phyloP scores from a whole-genome alignment of 1,140 invertebrate genomes.

The Stegodyphus dumicola region DNA sequence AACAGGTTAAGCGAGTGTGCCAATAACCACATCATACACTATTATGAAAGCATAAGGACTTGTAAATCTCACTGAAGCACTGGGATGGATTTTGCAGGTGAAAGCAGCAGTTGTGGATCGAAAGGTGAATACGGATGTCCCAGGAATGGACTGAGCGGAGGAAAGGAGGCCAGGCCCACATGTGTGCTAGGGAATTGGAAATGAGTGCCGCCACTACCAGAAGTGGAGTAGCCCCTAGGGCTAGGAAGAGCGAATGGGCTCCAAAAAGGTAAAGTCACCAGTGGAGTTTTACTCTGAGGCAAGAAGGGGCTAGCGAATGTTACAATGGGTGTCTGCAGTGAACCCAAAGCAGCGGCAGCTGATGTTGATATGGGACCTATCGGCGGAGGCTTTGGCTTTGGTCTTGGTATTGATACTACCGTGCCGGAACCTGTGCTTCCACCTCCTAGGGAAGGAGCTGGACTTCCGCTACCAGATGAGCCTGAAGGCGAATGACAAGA shows the following conservation, averaged over 20 bases:
- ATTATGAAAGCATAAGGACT: too few species aligned
- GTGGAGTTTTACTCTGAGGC: conserved; percentile 60
- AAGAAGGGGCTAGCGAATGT: conserved; percentile 65
- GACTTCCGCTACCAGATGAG: conserved; percentile 30
- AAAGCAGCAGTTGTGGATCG: conserved; percentile 63
- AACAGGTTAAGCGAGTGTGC: too few species aligned
- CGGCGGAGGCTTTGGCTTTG: conserved; percentile 65
- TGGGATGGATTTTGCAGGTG: conserved; percentile 64
- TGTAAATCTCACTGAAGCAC: conserved; percentile 62
- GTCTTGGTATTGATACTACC: conserved; percentile 39
- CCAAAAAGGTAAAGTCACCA: conserved; percentile 62
- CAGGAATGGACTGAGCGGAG: conserved; percentile 61
- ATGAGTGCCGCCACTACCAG: conserved; percentile 55
- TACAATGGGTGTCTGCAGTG: conserved; percentile 65
- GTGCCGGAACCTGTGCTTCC: conserved; percentile 40
- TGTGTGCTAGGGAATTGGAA: conserved; percentile 64
- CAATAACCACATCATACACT: too few species aligned
- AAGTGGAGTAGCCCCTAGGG: conserved; percentile 27
- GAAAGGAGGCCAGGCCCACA: conserved; percentile 44
- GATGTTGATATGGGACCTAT: conserved; percentile 61
- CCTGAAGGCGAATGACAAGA: conserved; percentile 43
- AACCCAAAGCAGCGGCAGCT: conserved; percentile 57
- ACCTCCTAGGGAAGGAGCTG: conserved; percentile 37
- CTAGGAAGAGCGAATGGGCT: conserved; percentile 61
- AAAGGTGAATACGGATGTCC: conserved; percentile 63